Evolutionary conservation across 2,113 vertebrate species (phyloP).

Genomic region (Periophthalmus modestus): DNA sequence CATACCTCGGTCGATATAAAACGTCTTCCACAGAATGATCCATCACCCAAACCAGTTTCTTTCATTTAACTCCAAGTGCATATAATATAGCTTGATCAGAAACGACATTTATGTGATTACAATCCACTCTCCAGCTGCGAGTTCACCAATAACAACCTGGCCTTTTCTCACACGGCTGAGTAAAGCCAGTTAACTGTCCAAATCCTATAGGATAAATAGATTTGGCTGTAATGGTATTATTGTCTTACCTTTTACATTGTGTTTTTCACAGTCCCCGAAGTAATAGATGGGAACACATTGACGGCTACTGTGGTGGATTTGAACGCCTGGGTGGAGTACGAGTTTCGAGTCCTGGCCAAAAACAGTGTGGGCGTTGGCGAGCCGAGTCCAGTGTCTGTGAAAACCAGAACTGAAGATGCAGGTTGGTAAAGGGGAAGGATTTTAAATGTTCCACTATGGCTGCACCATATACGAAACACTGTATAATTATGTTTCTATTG

Average conservation of each 20-base stretch:
- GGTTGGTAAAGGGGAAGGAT: constrained; percentile 71
- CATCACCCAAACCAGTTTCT: constrained; percentile 1
- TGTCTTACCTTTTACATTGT: not conserved
- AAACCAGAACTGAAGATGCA: constrained; percentile 92
- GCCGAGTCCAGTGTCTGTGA: constrained; percentile 89
- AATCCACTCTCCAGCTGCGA: constrained; percentile 9
- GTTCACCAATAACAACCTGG: constrained; percentile 5
- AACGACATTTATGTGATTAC: constrained; percentile 7
- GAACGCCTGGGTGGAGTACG: constrained; percentile 94
- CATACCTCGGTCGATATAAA: not conserved
- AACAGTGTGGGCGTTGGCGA: constrained; percentile 92
- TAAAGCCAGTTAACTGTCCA: constrained; percentile 4
- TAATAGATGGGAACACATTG: constrained; percentile 83
- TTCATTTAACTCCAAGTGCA: constrained; percentile 2
- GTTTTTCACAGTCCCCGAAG: constrained; percentile 80
- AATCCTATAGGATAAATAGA: constrained; percentile 8
- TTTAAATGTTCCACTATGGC: not conserved
- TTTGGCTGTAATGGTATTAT: not conserved
- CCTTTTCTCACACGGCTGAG: constrained; percentile 7
- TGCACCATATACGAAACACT: not conserved
- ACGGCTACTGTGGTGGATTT: constrained; percentile 89
- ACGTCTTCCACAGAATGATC: not conserved
- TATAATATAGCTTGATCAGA: constrained; percentile 5
- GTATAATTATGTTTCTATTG: not conserved
- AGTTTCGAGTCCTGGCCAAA: constrained; percentile 89